Base-by-base conservation (phyloP, 2,113 vertebrate genomes). In the Brevimyrus niger region DNA sequence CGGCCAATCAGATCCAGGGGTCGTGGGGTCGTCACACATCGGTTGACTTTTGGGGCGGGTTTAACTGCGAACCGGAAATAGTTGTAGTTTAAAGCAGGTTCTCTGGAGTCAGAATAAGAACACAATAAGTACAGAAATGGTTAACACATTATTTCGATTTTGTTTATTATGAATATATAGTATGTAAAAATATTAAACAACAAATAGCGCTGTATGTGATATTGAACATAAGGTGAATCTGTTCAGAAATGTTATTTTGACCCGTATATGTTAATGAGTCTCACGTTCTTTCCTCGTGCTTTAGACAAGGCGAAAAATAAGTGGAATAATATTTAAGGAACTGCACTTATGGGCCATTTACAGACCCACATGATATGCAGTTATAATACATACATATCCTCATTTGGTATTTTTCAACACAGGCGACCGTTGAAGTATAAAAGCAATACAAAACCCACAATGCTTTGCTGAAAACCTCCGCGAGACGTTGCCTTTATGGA, bases 371-470 rank as follows among this genome's bases (percentile, higher is more conserved):
- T 35, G 4, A 42, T 80, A 80, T 19, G 31, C 35, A 42, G 73
- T 4, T 15, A 6, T 38, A 38, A 42, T 7, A 76, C 11, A 38
- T 76, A 76, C 69, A 38, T 76, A 11, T 76, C 53, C 19, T 21
- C 53, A 55, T 55, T 55, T 55, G 53, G 53, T 55, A 55, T 7
- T 55, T 55, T 55, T 55, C 13, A 38, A 42, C 73, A 80, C 73
- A 42, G 35, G 17, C 7, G 21, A 55, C 3, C 51, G 35, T 61
- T 23, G 2, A 44, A 27, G 17, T 65, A 35, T 65, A 65, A 87
- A 35, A 46, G 42, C 86, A 95, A 94, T 93, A 51, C 93, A 65
- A 90, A 92, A 93, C 94, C 95, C 95, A 94, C 73, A 86, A 91
- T 21, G 0, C 93, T 38, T 3, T 1, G 85, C 73, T 89, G 69